Evolutionary conservation across 2,888 invertebrate genomes (phyloP).

Genomic region (Leucoma salicis): DNA sequence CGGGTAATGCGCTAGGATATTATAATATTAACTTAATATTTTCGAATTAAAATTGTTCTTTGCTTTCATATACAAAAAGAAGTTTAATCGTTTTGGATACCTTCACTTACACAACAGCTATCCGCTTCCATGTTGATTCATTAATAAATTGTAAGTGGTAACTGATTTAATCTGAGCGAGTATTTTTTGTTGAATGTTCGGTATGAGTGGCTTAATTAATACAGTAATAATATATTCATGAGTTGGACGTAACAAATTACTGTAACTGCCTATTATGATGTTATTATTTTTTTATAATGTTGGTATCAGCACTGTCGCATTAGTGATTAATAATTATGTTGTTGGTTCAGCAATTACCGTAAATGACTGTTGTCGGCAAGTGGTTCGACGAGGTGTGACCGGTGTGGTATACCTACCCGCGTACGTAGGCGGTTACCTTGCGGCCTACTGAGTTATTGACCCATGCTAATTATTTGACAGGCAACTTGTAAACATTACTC

Average conservation of each 20-base stretch:
- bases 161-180: slow-evolving; percentile 16
- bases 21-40: too few species aligned
- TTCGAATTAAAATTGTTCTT: not conserved
- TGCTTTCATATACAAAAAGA: not conserved
- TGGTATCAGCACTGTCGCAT: slow-evolving; percentile 64
- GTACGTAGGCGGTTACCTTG: slow-evolving; percentile 51
- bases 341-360: slow-evolving; percentile 64
- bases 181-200: slow-evolving; percentile 32
- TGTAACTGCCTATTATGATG: slow-evolving; percentile 47
- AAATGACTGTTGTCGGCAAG: slow-evolving; percentile 55
- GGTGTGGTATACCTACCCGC: slow-evolving; percentile 32
- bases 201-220: slow-evolving; percentile 38
- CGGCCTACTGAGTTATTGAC: slow-evolving; percentile 60
- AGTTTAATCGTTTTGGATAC: slow-evolving; percentile 6
- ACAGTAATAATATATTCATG: slow-evolving; percentile 43
- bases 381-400: slow-evolving; percentile 54
- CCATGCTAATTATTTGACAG: slow-evolving; percentile 66
- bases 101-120: slow-evolving; percentile 6
- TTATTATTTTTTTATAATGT: slow-evolving; percentile 55
- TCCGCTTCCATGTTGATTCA: slow-evolving; percentile 11
- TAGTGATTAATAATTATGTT: slow-evolving; percentile 74
- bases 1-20: too few species aligned
- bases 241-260: slow-evolving; percentile 44
- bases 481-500: slow-evolving; percentile 54
- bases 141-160: slow-evolving; percentile 20